Conservation (phyloP, 2,797 vertebrate genomes). For the Ibycter americanus region DNA sequence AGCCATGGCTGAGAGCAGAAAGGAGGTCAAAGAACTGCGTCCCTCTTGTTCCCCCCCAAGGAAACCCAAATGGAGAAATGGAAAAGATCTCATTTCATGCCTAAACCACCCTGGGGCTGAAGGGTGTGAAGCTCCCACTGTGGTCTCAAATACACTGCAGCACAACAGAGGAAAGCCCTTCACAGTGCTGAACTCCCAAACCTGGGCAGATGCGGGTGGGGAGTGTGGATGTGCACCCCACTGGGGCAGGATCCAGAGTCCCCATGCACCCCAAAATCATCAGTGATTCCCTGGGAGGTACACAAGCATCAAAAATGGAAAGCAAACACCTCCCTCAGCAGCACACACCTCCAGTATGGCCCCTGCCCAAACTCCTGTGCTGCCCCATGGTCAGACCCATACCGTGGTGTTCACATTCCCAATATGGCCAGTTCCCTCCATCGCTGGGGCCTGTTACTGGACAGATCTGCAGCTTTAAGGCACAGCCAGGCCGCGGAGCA, state of each 20-base stretch:
- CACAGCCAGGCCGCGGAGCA: not conserved
- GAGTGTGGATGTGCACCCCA: not conserved
- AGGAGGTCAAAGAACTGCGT: not conserved
- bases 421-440: not conserved
- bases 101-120: fast-evolving
- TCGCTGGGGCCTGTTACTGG: fast-evolving
- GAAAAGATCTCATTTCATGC: not conserved
- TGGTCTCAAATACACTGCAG: not conserved
- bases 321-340: not conserved
- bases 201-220: not conserved
- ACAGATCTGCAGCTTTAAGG: conserved; percentile 10
- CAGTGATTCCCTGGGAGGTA: not conserved
- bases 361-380: not conserved
- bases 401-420: fast-evolving
- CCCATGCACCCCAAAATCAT: not conserved
- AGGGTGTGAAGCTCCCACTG: not conserved
- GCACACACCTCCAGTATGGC: not conserved
- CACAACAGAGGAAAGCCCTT: not conserved
- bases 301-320: not conserved
- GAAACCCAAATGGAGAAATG: not conserved
- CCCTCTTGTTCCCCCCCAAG: fast-evolving
- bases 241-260: not conserved
- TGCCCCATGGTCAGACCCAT: not conserved
- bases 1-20: not conserved
- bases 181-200: not conserved